Percentiles rank a stretch among this genome's conserved stretches.
Conservation (phyloP, 2,113 vertebrate species). For the Hyperopisus bebe region DNA sequence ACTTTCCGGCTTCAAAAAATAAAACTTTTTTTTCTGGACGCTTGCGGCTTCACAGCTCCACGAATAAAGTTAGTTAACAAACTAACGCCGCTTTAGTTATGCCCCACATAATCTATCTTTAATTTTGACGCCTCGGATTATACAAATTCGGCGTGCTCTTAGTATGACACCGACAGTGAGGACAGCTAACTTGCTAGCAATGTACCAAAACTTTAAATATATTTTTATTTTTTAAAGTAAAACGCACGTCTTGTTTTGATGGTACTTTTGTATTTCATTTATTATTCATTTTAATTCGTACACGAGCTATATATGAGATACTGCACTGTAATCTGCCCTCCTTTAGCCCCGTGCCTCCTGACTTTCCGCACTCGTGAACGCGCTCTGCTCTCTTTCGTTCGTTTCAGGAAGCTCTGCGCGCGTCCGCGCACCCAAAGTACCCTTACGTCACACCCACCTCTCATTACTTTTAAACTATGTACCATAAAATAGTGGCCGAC, state of each 20-base stretch:
- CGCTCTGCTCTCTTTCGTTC: neutral
- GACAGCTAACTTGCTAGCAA: constrained; percentile 20
- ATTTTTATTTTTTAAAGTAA: constrained; percentile 17
- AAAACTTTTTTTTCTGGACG: neutral
- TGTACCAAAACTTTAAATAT: constrained; percentile 18
- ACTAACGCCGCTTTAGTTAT: neutral
- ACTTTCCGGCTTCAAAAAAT: constrained; percentile 12
- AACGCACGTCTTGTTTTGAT: constrained; percentile 1
- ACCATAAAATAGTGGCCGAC: neutral
- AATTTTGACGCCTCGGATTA: neutral
- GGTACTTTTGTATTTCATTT: constrained; percentile 19
- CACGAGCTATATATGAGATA: constrained; percentile 6
- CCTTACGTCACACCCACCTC: constrained; percentile 6
- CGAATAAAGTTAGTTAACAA: neutral
- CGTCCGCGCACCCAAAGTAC: neutral
- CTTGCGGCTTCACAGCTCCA: neutral
- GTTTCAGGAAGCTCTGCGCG: neutral
- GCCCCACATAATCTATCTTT: neutral
- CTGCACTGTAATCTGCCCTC: neutral
- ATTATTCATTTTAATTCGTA: constrained; percentile 20
- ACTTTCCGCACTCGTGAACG: constrained; percentile 4
- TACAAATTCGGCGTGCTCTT: neutral
- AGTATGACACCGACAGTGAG: neutral
- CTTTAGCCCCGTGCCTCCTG: constrained; percentile 8
- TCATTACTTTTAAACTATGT: neutral